phyloP scores from a whole-genome alignment of 2,888 invertebrate species.

The Isotomurus palustris region DNA sequence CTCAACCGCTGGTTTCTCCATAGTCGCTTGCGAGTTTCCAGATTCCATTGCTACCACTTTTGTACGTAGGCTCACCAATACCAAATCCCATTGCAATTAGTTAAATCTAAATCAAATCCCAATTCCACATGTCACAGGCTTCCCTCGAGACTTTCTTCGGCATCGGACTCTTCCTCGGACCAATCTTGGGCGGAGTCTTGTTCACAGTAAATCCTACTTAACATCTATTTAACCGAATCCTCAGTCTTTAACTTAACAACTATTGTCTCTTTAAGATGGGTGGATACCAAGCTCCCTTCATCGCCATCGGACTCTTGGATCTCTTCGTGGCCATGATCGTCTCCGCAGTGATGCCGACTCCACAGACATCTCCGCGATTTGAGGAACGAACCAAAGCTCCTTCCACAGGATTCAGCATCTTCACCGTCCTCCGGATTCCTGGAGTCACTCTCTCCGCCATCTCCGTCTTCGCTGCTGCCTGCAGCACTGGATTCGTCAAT shows the following conservation, averaged over 20 bases:
- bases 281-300: conserved; percentile 76
- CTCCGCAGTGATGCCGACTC: conserved; percentile 62
- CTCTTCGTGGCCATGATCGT: conserved; percentile 72
- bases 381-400: too few species aligned
- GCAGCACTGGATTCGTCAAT: conserved; percentile 54
- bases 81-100: neutral
- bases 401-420: conserved; percentile 26
- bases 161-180: conserved; percentile 50
- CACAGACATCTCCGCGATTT: too few species aligned
- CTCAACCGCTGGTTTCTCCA: conserved; percentile 78
- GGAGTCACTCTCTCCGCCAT: conserved; percentile 49
- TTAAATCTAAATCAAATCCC: neutral
- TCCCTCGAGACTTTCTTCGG: conserved; percentile 52
- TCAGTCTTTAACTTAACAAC: neutral
- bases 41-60: conserved; percentile 66
- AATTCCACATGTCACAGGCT: conserved; percentile 44
- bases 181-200: conserved; percentile 24
- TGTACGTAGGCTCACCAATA: conserved; percentile 21
- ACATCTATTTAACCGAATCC: neutral
- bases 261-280: conserved; percentile 55
- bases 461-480: conserved; percentile 49
- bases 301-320: conserved; percentile 68
- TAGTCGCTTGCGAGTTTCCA: conserved; percentile 82
- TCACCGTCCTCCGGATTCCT: conserved; percentile 47
- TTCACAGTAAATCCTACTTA: conserved; percentile 11